These are phyloP conservation scores for Steinernema hermaphroditum DNA, from an alignment of 2,888 invertebrate species.

Conservation along the genomic window DNA sequence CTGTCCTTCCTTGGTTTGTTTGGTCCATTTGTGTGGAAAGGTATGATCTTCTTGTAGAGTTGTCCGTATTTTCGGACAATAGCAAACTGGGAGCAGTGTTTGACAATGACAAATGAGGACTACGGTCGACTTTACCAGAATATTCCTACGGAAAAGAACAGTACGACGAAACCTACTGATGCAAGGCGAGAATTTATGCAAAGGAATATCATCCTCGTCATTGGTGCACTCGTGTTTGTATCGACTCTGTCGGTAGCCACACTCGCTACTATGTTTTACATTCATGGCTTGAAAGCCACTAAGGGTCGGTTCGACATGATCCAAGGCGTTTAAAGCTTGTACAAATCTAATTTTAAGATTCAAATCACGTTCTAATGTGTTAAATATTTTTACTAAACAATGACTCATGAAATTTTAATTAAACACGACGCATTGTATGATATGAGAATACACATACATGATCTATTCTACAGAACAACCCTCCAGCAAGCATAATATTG, in stretches of 20 bases:
- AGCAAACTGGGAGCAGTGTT: conserved; percentile 54
- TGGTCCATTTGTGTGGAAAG: neutral
- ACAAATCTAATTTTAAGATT: too few species aligned
- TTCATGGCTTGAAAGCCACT: conserved; percentile 55
- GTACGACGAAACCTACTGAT: neutral
- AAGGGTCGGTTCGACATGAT: conserved; percentile 57
- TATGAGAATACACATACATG: too few species aligned
- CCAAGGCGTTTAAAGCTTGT: conserved; percentile 40
- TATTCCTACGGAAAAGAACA: neutral
- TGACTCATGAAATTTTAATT: too few species aligned
- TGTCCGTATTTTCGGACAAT: conserved; percentile 63
- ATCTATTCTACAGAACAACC: too few species aligned
- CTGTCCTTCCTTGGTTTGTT: conserved; percentile 56
- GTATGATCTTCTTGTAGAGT: conserved; percentile 39
- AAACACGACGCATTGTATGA: too few species aligned
- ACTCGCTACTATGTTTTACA: conserved; percentile 58
- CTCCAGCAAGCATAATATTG: too few species aligned
- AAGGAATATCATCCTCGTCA: conserved; percentile 34
- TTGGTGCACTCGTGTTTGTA: conserved; percentile 26
- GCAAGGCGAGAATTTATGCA: conserved; percentile 33
- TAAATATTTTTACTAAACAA: too few species aligned
- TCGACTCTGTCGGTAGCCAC: conserved; percentile 38
- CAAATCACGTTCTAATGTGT: too few species aligned
- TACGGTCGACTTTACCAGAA: conserved; percentile 36
- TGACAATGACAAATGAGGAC: conserved; percentile 49